Evolutionary conservation across 2,797 vertebrate species (phyloP).

Genomic region (Sphenodon punctatus): DNA sequence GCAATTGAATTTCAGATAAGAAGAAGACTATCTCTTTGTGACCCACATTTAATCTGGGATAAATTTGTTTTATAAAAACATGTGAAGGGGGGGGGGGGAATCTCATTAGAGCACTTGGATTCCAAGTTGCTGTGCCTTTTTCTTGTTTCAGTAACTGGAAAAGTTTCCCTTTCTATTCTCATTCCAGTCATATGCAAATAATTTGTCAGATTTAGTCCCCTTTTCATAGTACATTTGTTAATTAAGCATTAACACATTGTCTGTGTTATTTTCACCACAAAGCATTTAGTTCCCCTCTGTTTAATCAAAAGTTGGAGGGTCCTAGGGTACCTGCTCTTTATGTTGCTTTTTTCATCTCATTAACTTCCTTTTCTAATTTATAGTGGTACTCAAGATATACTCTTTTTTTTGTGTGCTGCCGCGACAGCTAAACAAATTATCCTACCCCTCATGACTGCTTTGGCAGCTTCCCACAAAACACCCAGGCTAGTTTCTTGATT

Average conservation of each 20-base stretch:
- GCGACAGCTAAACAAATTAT: slow-evolving; percentile 63
- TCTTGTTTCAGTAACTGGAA: slow-evolving; percentile 7
- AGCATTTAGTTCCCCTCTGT: slow-evolving; percentile 50
- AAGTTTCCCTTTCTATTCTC: slow-evolving; percentile 13
- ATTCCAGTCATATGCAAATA: slow-evolving; percentile 47
- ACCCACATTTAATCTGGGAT: slow-evolving; percentile 58
- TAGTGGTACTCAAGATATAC: slow-evolving; percentile 60
- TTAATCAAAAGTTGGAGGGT: slow-evolving; percentile 67
- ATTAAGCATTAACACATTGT: slow-evolving; percentile 59
- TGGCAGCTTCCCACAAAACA: slow-evolving; percentile 72
- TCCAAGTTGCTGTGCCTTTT: slow-evolving; percentile 5
- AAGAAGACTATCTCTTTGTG: slow-evolving; percentile 33
- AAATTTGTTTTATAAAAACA: slow-evolving; percentile 28
- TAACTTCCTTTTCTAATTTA: slow-evolving; percentile 72
- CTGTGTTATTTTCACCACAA: slow-evolving; percentile 57
- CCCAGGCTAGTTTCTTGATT: slow-evolving; percentile 60
- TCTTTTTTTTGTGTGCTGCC: slow-evolving; percentile 64
- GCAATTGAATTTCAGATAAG: slow-evolving; percentile 27
- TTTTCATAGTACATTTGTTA: slow-evolving; percentile 61
- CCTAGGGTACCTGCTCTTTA: slow-evolving; percentile 62
- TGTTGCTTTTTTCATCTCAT: slow-evolving; percentile 71
- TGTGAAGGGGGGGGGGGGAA: too few species aligned
- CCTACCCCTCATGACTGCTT: slow-evolving; percentile 61
- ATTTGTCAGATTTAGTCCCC: slow-evolving; percentile 50
- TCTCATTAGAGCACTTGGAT: slow-evolving; percentile 30